These are phyloP conservation scores for Plebejus argus DNA, from an alignment of 2,888 invertebrate genomes.

Conservation along the genomic window DNA sequence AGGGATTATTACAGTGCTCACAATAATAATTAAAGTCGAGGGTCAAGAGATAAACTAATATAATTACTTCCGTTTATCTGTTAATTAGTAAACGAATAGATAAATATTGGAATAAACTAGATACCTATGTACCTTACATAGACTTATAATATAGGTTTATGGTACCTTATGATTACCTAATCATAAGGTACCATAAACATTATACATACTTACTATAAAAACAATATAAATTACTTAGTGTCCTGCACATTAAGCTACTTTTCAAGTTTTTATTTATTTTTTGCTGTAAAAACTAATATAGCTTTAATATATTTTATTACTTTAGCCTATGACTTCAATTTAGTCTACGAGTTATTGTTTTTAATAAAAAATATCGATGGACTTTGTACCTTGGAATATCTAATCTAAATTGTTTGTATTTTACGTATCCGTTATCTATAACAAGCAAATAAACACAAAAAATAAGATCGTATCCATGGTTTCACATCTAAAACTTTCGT, in stretches of 20 bases:
- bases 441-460: background rate
- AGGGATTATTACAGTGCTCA: too few species aligned
- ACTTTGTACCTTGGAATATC: conserved; percentile 8
- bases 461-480: background rate
- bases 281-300: too few species aligned
- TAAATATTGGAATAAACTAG: background rate
- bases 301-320: background rate
- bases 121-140: background rate
- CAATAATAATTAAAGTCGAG: background rate
- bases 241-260: too few species aligned
- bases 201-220: too few species aligned
- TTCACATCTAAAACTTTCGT: too few species aligned
- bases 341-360: background rate
- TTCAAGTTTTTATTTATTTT: too few species aligned
- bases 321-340: too few species aligned
- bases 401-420: conserved; percentile 10
- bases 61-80: background rate
- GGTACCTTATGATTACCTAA: too few species aligned
- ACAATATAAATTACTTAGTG: too few species aligned
- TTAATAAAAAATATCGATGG: background rate
- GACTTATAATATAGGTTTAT: too few species aligned
- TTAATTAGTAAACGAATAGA: background rate
- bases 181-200: too few species aligned
- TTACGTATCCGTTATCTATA: background rate
- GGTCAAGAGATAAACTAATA: background rate